These are phyloP conservation scores for Abrostola tripartita DNA, from an alignment of 2,888 invertebrate genomes.

Conservation along the genomic window DNA sequence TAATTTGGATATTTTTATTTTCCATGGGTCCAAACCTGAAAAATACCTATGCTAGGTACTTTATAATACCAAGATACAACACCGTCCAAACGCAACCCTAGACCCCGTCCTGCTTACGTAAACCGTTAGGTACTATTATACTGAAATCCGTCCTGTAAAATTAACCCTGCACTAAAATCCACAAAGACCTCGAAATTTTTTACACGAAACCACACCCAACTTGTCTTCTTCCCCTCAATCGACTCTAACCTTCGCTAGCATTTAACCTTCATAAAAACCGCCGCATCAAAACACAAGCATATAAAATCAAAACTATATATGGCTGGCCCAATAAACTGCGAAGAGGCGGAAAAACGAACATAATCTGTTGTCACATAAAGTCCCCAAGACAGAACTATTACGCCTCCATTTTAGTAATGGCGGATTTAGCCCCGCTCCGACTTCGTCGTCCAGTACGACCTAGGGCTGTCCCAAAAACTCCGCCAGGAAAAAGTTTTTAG, in stretches of 20 bases:
- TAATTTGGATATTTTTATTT: no score
- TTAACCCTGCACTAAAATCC: no score
- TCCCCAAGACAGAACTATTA: conserved; percentile 41
- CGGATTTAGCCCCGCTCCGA: conserved; percentile 22
- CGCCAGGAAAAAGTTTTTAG: neutral
- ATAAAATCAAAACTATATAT: conserved; percentile 11
- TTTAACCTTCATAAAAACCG: conserved; percentile 9
- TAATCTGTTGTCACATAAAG: conserved; percentile 54
- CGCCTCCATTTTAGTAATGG: conserved; percentile 47
- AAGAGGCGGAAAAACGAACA: conserved; percentile 38
- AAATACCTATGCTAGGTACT: no score
- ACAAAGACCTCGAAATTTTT: no score
- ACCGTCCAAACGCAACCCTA: no score
- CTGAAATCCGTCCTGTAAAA: no score
- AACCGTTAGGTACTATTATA: no score
- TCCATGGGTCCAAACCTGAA: no score
- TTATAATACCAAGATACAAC: no score
- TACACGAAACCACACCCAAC: neutral
- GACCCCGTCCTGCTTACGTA: no score
- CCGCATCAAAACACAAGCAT: conserved; percentile 18
- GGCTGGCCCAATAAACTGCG: conserved; percentile 26
- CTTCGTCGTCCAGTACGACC: neutral
- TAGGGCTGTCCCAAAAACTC: conserved; percentile 22
- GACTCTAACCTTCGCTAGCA: conserved; percentile 1
- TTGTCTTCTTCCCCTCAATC: conserved; percentile 10